Conservation (phyloP, 2,888 invertebrate species). For the Troilus luridus region DNA sequence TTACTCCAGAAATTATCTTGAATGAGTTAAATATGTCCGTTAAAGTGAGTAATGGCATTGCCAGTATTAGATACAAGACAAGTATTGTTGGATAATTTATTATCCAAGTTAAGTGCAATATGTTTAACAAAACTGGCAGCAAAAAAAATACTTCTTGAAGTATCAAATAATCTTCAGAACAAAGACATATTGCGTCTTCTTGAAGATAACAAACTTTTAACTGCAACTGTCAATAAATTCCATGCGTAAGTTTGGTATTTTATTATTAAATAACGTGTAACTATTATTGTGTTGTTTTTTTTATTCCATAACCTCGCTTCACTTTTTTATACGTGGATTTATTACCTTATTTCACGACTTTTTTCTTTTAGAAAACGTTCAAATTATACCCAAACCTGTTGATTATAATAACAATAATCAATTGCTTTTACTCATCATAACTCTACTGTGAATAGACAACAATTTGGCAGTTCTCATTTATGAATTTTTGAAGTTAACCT, state of each 20-base stretch:
- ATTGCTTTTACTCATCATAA: no score
- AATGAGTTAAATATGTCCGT: constrained; percentile 50
- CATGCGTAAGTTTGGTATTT: constrained; percentile 59
- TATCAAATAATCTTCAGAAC: constrained; percentile 61
- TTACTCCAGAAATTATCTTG: not conserved
- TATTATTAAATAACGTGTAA: not conserved
- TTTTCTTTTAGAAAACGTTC: no score
- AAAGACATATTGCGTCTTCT: constrained; percentile 63
- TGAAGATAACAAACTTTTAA: constrained; percentile 62
- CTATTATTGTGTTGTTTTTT: not conserved
- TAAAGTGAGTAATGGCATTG: constrained; percentile 58
- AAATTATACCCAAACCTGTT: no score
- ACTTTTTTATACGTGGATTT: not conserved
- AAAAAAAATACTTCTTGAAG: constrained; percentile 61
- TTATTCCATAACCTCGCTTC: not conserved
- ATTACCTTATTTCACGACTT: not conserved
- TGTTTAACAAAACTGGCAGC: constrained; percentile 54
- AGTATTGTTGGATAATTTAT: constrained; percentile 64
- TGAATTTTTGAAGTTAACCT: no score
- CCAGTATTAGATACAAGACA: constrained; percentile 65
- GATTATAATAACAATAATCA: no score
- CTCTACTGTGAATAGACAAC: no score
- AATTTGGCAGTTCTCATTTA: no score
- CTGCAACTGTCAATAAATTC: constrained; percentile 58
- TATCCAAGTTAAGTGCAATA: constrained; percentile 62